Percentiles rank a stretch among this genome's conserved stretches.
Evolutionary conservation across 2,888 invertebrate genomes (phyloP).

Genomic region (Ommatoiulus sabulosus): DNA sequence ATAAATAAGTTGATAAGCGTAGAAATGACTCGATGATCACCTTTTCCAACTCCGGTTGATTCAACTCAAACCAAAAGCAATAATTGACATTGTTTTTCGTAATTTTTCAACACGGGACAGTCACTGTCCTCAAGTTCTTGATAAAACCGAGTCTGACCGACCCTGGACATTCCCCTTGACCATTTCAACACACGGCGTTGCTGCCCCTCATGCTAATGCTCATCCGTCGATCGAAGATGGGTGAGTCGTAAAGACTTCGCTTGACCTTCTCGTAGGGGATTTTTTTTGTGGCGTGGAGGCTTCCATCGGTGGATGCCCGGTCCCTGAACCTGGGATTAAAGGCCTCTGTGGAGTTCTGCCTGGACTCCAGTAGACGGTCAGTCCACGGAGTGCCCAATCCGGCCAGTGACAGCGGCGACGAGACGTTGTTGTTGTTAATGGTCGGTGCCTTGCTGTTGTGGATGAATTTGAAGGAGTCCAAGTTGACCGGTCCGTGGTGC

Average conservation of each 20-base stretch:
- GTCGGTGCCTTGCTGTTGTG: slow-evolving; percentile 51
- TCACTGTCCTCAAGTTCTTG: no score
- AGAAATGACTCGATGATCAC: neutral
- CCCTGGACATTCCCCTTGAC: neutral
- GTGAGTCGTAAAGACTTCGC: slow-evolving; percentile 62
- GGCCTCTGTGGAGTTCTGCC: slow-evolving; percentile 48
- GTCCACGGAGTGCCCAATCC: slow-evolving; percentile 58
- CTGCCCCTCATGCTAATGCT: slow-evolving; percentile 82
- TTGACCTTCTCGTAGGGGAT: slow-evolving; percentile 64
- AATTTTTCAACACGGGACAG: no score
- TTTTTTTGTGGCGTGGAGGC: slow-evolving; percentile 71
- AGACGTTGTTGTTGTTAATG: slow-evolving; percentile 56
- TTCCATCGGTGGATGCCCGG: slow-evolving; percentile 81
- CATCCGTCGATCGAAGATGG: slow-evolving; percentile 77
- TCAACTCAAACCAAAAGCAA: no score
- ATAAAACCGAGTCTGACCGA: no score
- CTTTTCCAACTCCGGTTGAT: no score
- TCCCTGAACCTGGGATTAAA: slow-evolving; percentile 72
- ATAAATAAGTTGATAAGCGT: neutral
- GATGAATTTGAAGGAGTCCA: slow-evolving; percentile 59
- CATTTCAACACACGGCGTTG: slow-evolving; percentile 65
- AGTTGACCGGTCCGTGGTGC: slow-evolving; percentile 67
- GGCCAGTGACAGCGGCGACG: slow-evolving; percentile 14
- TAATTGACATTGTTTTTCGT: no score
- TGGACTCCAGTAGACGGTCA: slow-evolving; percentile 57